These are phyloP conservation scores for Nasonia oneida DNA, from an alignment of 2,888 invertebrate genomes.

Conservation along the genomic window DNA sequence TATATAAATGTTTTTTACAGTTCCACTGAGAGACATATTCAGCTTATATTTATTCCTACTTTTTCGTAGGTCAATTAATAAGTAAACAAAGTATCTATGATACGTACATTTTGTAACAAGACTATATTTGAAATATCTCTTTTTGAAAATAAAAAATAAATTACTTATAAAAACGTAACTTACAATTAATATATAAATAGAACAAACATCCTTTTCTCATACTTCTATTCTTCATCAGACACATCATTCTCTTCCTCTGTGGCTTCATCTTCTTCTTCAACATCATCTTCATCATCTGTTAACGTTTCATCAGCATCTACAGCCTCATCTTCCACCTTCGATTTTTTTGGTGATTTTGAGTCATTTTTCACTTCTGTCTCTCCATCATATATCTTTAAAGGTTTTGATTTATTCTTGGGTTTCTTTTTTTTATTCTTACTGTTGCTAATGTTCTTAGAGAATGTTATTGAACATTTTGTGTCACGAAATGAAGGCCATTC, in stretches of 20 bases:
- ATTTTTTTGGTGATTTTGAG: neutral
- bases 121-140: constrained; percentile 40
- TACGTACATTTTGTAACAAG: constrained; percentile 42
- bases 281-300: constrained; percentile 23
- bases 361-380: constrained; percentile 10
- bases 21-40: no score
- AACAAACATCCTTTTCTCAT: constrained; percentile 20
- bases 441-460: constrained; percentile 48
- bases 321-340: neutral
- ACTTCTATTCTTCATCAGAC: constrained; percentile 14
- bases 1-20: no score
- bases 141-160: constrained; percentile 45
- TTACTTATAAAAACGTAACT: constrained; percentile 35
- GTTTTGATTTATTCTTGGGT: constrained; percentile 6
- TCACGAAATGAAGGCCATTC: constrained; percentile 67
- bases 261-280: constrained; percentile 27
- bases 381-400: constrained; percentile 42
- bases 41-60: no score
- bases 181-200: neutral
- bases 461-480: constrained; percentile 61
- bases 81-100: constrained; percentile 47
- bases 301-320: constrained; percentile 22
- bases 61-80: no score
- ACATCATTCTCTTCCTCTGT: constrained; percentile 30
- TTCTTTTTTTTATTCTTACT: constrained; percentile 19